These are phyloP conservation scores for Corapipo altera DNA, from an alignment of 2,113 vertebrate species.

Conservation along the genomic window DNA sequence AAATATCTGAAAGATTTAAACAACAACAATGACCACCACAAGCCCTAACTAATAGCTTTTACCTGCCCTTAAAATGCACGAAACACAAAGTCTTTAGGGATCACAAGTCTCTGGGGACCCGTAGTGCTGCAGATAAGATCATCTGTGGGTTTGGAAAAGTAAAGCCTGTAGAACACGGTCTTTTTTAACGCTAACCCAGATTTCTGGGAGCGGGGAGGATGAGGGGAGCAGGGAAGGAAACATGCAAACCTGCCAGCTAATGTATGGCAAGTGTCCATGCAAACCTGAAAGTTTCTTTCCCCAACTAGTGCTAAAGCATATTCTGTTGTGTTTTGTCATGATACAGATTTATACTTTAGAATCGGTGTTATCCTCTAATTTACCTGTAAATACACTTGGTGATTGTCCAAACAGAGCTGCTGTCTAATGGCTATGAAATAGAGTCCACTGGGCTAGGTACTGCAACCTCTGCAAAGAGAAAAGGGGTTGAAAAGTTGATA, in stretches of 20 bases:
- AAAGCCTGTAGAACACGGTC: background rate
- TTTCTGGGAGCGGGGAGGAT: background rate
- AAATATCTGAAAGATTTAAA: background rate
- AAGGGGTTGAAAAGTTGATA: background rate
- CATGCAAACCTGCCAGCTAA: background rate
- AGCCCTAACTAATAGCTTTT: background rate
- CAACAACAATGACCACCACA: background rate
- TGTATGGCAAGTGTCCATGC: rapidly evolving
- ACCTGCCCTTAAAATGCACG: background rate
- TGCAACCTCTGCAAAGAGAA: background rate
- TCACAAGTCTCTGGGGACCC: background rate
- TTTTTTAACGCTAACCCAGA: background rate
- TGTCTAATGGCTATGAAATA: background rate
- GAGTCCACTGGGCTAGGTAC: background rate
- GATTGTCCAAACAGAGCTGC: background rate
- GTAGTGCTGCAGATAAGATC: background rate
- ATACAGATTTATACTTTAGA: background rate
- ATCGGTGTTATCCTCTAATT: background rate
- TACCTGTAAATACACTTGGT: rapidly evolving
- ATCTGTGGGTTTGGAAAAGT: background rate
- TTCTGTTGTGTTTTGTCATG: background rate
- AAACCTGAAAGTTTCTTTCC: background rate
- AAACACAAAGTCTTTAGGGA: background rate
- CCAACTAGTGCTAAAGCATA: background rate
- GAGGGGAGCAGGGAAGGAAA: background rate